Evolutionary conservation across 1,140 invertebrate species (phyloP).

Genomic region (Drosophila sp.): DNA sequence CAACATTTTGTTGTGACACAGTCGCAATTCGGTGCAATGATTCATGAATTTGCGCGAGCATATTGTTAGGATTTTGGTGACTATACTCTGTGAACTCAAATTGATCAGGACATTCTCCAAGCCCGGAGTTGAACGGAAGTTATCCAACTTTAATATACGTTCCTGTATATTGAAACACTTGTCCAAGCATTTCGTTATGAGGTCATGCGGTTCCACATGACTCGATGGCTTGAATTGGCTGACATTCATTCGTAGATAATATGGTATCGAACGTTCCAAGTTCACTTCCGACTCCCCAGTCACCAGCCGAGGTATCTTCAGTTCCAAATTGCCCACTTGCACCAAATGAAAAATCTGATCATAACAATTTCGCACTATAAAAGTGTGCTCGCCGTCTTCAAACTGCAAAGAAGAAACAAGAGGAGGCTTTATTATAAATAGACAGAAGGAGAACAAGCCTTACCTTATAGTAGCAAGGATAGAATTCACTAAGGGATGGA

Average conservation of each 20-base stretch:
- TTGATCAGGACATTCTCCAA: constrained; percentile 60
- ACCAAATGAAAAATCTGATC: constrained; percentile 66
- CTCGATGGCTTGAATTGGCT: constrained; percentile 38
- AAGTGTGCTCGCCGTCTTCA: constrained; percentile 54
- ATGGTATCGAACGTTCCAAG: constrained; percentile 26
- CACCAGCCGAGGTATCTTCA: constrained; percentile 51
- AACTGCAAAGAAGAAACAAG: constrained; percentile 31
- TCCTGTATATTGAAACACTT: constrained; percentile 56
- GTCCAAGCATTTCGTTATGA: constrained; percentile 38
- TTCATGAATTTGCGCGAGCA: constrained; percentile 57
- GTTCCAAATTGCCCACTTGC: constrained; percentile 47
- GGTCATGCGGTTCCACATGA: constrained; percentile 47
- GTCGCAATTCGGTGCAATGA: constrained; percentile 58
- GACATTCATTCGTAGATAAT: constrained; percentile 69
- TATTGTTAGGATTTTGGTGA: constrained; percentile 42
- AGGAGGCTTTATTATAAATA: too few species aligned
- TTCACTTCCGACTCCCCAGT: not conserved
- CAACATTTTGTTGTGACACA: constrained; percentile 65
- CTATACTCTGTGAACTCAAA: constrained; percentile 52
- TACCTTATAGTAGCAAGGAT: constrained; percentile 79
- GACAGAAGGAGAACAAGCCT: not conserved
- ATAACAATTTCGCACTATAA: constrained; percentile 67
- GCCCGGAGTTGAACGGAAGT: constrained; percentile 52
- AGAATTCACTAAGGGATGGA: constrained; percentile 51
- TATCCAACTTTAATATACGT: constrained; percentile 56